These are phyloP conservation scores for Eurytoma adleriae DNA, from an alignment of 2,888 invertebrate genomes.

Conservation along the genomic window DNA sequence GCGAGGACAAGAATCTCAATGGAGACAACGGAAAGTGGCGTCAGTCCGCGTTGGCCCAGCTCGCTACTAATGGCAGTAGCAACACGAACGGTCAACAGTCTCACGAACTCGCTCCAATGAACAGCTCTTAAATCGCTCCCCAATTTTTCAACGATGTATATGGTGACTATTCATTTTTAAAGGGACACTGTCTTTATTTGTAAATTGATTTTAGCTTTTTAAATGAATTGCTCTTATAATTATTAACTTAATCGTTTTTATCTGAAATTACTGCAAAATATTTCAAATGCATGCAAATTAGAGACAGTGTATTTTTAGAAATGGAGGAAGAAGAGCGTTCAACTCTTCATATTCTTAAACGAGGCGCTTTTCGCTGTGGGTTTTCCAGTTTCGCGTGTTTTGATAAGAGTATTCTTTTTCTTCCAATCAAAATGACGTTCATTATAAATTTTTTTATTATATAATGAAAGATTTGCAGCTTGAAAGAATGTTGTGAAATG, in stretches of 20 bases:
- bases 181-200: background rate
- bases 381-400: slow-evolving; percentile 26
- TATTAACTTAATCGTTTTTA: no score
- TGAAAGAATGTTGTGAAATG: slow-evolving; percentile 7
- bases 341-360: background rate
- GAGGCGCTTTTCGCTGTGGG: background rate
- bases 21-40: slow-evolving; percentile 81
- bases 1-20: slow-evolving; percentile 92
- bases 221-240: no score
- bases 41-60: slow-evolving; percentile 70
- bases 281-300: background rate
- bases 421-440: slow-evolving; percentile 31
- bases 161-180: background rate
- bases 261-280: no score
- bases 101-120: slow-evolving; percentile 77
- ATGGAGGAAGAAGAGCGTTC: background rate
- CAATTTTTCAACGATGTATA: no score
- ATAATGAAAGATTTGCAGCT: background rate
- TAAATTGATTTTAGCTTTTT: no score
- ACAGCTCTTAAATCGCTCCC: slow-evolving; percentile 57
- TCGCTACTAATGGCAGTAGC: slow-evolving; percentile 65
- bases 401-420: slow-evolving; percentile 21
- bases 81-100: slow-evolving; percentile 72
- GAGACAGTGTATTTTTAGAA: background rate
- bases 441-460: slow-evolving; percentile 15